Evolutionary conservation across 2,113 vertebrate genomes (phyloP).

Genomic region (Anarhynchus alexandrinus): DNA sequence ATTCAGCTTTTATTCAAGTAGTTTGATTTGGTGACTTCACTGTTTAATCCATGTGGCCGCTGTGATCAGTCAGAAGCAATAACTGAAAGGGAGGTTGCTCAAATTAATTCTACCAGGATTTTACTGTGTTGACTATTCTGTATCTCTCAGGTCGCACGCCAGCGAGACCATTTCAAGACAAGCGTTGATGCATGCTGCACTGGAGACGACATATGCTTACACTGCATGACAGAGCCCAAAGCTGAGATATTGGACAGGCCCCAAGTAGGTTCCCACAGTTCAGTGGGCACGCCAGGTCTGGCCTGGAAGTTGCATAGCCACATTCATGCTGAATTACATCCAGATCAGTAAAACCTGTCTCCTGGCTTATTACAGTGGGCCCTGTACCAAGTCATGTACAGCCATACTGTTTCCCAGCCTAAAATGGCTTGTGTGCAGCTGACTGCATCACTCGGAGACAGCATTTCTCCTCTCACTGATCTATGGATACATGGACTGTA

Average conservation of each 20-base stretch:
- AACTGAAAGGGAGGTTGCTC: not conserved
- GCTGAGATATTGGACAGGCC: not conserved
- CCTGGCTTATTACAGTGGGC: not conserved
- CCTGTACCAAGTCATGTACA: not conserved
- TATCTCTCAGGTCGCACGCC: not conserved
- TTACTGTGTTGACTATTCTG: not conserved
- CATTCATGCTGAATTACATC: not conserved
- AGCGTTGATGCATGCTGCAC: not conserved
- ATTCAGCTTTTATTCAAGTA: constrained; percentile 12
- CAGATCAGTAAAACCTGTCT: constrained; percentile 4
- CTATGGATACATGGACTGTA: fast-evolving
- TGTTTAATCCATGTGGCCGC: not conserved
- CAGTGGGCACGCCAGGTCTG: not conserved
- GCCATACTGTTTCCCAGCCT: not conserved
- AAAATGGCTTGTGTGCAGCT: not conserved
- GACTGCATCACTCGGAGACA: not conserved
- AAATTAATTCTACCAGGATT: not conserved
- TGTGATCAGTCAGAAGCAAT: not conserved
- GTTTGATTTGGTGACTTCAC: not conserved
- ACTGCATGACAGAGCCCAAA: not conserved
- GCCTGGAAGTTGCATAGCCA: not conserved
- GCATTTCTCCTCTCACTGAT: not conserved
- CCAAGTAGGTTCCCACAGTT: not conserved
- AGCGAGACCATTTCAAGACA: not conserved
- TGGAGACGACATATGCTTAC: not conserved